These are phyloP conservation scores for Tipula unca DNA, from an alignment of 2,888 invertebrate genomes.

Conservation along the genomic window DNA sequence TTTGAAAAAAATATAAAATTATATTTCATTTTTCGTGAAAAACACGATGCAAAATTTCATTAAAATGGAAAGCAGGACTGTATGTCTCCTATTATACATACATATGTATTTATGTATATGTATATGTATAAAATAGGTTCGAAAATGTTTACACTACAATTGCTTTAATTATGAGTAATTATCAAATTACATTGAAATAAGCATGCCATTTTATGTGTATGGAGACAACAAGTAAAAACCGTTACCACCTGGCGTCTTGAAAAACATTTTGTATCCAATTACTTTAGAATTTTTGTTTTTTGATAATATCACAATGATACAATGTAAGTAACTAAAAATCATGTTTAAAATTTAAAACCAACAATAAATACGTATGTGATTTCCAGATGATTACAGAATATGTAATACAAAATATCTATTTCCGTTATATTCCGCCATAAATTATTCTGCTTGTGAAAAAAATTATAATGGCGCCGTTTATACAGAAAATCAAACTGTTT, in stretches of 20 bases:
- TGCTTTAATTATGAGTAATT: not conserved
- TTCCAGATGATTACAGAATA: not conserved
- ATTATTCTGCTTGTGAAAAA: not conserved
- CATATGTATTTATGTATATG: too few species aligned
- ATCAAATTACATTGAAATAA: not conserved
- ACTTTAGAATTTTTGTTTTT: not conserved
- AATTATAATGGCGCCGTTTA: not conserved
- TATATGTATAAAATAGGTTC: too few species aligned
- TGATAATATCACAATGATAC: not conserved
- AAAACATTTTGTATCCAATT: not conserved
- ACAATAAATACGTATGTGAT: not conserved
- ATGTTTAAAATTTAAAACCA: not conserved
- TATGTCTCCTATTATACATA: not conserved
- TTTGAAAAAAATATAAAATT: not conserved
- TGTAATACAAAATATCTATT: not conserved
- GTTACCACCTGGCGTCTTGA: not conserved
- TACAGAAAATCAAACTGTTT: not conserved
- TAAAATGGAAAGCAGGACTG: not conserved
- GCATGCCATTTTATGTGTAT: not conserved
- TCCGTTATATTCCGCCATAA: not conserved
- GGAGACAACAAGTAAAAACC: not conserved
- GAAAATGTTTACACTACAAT: not conserved
- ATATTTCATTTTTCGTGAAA: not conserved
- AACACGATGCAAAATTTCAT: not conserved
- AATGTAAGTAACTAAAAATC: not conserved